These are phyloP conservation scores for Chloebia gouldiae DNA, from an alignment of 2,113 vertebrate species.

Conservation along the genomic window DNA sequence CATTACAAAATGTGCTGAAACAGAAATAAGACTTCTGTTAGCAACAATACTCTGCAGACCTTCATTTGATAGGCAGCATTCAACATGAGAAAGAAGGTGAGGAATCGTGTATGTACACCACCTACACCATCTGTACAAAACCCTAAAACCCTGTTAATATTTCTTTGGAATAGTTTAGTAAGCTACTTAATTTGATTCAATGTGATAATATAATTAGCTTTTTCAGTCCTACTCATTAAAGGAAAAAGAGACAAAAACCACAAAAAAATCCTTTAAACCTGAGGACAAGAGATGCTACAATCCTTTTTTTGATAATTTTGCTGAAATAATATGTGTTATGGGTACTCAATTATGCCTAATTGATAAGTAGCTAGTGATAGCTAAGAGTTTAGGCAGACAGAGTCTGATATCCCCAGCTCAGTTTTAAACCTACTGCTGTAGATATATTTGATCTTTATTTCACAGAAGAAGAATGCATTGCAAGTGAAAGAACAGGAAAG, in stretches of 20 bases:
- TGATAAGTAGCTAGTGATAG: neutral
- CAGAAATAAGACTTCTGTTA: neutral
- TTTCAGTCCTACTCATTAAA: neutral
- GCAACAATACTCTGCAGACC: neutral
- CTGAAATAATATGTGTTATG: neutral
- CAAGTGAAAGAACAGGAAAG: neutral
- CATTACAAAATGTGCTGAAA: neutral
- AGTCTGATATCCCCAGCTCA: neutral
- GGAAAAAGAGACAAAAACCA: neutral
- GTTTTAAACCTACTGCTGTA: neutral
- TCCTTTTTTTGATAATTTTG: neutral
- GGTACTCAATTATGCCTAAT: neutral
- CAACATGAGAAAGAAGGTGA: neutral
- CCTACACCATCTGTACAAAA: neutral
- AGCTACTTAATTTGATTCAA: neutral
- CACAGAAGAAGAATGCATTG: neutral
- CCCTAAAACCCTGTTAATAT: neutral
- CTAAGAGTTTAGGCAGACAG: neutral
- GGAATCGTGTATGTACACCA: neutral
- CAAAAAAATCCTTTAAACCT: neutral
- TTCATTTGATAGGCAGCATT: neutral
- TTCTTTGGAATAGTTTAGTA: neutral
- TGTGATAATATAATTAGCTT: neutral
- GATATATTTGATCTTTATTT: neutral
- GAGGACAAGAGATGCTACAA: neutral